Evolutionary conservation across 1,140 invertebrate species (phyloP), one percentile per base, ranked within the genome.

Genomic region (Drosophila ananassae): DNA sequence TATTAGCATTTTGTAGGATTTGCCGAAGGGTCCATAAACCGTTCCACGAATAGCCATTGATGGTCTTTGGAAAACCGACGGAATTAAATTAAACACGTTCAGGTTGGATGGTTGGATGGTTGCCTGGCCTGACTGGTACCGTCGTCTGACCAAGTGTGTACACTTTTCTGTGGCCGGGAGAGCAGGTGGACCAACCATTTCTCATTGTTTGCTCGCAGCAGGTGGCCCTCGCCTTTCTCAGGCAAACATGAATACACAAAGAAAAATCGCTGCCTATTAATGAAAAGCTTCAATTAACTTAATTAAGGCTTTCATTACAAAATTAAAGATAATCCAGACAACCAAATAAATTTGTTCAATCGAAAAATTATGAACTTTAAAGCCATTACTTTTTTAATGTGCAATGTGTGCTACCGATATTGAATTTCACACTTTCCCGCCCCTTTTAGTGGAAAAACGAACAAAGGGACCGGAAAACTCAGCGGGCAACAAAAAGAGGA

Each of bases 1-100:
- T 73, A 85, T 85, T 85, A 85, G 60, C 63, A 87, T 87, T 81
- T 85, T 80, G 66, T 63, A 73, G 46, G 60, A 77, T 87, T 81
- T 66, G 54, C 47, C 57, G 47, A 57, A 63, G 56, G 60, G 72
- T 68, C 48, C 52, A 51, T 46, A 25, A 44, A 44, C 17, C 17
- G 41, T 13, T 44, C 41, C 41, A 51, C 37, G 57, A 44, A 34
- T 21, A 17, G 30, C 44, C 17, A 47, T 47, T 21, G 17, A 21
- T 47, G 44, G 44, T 28, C 24, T 24, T 37, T 10, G 47, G 9
- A 37, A n/a, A 37, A 8, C 32, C 32, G 21, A 13, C 53, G 30
- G 73, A 75, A 75, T 75, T 75, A 66, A 75, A 75, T 75, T 53
- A 75, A 75, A 66, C 61, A 66, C 60, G 52, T 69, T 71, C 67